Conservation (phyloP, 1,140 invertebrate genomes). For the Zaprionus nigranus region DNA sequence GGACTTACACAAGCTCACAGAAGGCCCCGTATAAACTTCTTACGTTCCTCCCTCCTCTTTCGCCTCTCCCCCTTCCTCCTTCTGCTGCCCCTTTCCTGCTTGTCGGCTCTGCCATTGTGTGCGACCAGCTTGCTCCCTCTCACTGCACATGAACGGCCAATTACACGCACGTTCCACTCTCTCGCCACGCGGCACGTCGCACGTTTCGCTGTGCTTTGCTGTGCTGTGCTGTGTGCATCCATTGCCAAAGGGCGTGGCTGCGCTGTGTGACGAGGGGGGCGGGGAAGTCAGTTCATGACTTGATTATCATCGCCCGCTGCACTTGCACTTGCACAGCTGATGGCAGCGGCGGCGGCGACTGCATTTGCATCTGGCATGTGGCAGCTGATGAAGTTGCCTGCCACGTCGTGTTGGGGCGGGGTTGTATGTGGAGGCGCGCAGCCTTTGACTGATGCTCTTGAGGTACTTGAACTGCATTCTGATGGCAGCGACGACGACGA, state of each 20-base stretch:
- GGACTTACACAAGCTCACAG: constrained; percentile 18
- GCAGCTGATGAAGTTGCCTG: constrained; percentile 70
- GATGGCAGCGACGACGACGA: constrained; percentile 12
- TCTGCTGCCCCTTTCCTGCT: neutral
- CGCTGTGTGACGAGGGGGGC: neutral
- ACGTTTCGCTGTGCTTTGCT: constrained; percentile 5
- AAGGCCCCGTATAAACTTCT: neutral
- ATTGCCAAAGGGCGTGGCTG: constrained; percentile 11
- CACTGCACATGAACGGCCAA: constrained; percentile 66
- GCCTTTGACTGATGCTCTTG: constrained; percentile 29
- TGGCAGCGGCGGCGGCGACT: constrained; percentile 23
- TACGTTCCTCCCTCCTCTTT: too few species aligned
- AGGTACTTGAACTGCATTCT: constrained; percentile 24
- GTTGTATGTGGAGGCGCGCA: neutral
- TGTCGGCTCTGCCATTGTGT: constrained; percentile 7
- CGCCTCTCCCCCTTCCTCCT: neutral
- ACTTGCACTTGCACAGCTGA: constrained; percentile 69
- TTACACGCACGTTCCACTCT: constrained; percentile 48
- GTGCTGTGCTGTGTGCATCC: constrained; percentile 8
- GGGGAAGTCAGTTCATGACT: constrained; percentile 56
- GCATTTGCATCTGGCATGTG: constrained; percentile 71
- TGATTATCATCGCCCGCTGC: constrained; percentile 75
- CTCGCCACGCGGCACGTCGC: constrained; percentile 9
- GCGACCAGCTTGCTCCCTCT: constrained; percentile 45
- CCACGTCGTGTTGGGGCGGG: constrained; percentile 14